phyloP scores from a whole-genome alignment of 2,888 invertebrate species.

The Eutolmus rufibarbis region DNA sequence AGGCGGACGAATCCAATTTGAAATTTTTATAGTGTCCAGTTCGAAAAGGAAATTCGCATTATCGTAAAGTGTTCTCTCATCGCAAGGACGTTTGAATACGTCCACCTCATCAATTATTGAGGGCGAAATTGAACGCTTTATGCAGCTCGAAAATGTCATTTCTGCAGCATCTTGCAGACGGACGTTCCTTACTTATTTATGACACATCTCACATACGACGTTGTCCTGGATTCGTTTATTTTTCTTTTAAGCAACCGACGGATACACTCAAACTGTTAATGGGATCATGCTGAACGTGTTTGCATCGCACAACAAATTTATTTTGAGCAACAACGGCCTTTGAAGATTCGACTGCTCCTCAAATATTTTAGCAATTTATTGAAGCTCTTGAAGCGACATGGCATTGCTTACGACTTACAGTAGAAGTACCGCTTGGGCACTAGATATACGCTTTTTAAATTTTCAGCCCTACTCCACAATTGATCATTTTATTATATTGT shows the following conservation, averaged over 20 bases:
- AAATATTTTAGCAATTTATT: neutral
- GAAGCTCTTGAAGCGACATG: neutral
- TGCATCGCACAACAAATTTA: neutral
- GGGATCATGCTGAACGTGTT: neutral
- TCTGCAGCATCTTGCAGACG: conserved; percentile 39
- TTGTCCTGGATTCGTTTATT: neutral
- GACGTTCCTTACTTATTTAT: conserved; percentile 45
- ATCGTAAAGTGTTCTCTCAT: conserved; percentile 31
- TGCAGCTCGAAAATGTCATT: conserved; percentile 28
- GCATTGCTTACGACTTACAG: neutral
- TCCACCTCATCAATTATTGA: conserved; percentile 37
- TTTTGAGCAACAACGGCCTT: neutral
- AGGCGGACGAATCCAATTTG: conserved; percentile 15
- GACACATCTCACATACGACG: neutral
- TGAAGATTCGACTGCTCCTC: neutral
- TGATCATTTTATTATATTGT: neutral
- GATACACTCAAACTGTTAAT: neutral
- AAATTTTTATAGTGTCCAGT: conserved; percentile 41
- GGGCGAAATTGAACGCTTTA: neutral
- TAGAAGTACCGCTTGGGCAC: neutral
- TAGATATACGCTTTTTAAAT: neutral
- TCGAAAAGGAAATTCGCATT: conserved; percentile 16
- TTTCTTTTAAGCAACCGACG: neutral
- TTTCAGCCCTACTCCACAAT: neutral
- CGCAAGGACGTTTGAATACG: conserved; percentile 25